These are phyloP conservation scores for Philereme vetulata DNA, from an alignment of 2,888 invertebrate genomes.

Conservation along the genomic window DNA sequence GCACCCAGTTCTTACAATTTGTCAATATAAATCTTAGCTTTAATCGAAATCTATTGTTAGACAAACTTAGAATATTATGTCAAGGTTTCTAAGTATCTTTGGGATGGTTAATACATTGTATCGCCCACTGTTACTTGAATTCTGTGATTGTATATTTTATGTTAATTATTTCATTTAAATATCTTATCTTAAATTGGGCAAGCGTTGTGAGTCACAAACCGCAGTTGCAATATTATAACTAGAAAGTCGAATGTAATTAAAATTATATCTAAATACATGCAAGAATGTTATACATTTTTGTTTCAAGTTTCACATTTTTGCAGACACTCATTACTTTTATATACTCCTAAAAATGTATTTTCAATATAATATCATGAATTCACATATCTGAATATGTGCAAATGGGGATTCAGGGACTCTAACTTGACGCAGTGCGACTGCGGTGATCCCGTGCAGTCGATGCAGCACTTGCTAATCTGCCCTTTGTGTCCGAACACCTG, in stretches of 20 bases:
- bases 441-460: no score
- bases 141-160: slow-evolving; percentile 28
- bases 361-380: no score
- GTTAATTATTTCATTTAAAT: slow-evolving; percentile 24
- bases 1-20: slow-evolving; percentile 48
- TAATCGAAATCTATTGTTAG: slow-evolving; percentile 20
- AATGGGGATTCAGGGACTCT: no score
- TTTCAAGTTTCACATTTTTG: no score
- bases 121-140: slow-evolving; percentile 31
- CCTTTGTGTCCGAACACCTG: no score
- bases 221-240: slow-evolving; percentile 17
- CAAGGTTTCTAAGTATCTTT: slow-evolving; percentile 53
- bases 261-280: no score
- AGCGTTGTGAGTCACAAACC: slow-evolving; percentile 6
- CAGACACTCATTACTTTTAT: no score
- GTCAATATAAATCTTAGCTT: slow-evolving; percentile 46
- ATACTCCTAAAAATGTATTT: no score
- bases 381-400: no score
- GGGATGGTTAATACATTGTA: slow-evolving; percentile 25
- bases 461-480: no score
- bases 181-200: slow-evolving; percentile 19
- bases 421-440: no score
- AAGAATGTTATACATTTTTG: no score
- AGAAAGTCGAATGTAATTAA: slow-evolving; percentile 7
- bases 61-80: slow-evolving; percentile 46